A percentile compares a stretch with the other conserved stretches of the same genome.
These are phyloP conservation scores for Gallinago undulata DNA, from an alignment of 2,113 vertebrate genomes.

Conservation along the genomic window DNA sequence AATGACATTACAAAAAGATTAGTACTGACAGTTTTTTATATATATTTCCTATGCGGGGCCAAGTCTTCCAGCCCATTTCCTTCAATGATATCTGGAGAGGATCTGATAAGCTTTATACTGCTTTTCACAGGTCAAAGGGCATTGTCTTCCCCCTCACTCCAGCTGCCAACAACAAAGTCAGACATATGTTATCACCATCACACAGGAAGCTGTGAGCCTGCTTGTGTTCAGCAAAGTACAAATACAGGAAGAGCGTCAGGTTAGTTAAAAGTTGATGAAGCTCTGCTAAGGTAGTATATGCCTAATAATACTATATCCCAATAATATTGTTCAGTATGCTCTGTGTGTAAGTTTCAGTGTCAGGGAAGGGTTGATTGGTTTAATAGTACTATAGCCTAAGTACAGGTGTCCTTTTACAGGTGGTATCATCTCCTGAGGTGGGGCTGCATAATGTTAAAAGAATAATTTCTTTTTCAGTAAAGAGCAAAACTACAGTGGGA, in stretches of 20 bases:
- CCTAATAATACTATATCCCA: background rate
- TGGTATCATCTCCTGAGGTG: background rate
- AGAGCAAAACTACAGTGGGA: background rate
- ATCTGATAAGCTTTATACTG: slow-evolving; percentile 80
- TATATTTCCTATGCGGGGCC: slow-evolving; percentile 72
- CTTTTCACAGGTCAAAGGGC: slow-evolving; percentile 74
- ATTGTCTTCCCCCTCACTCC: slow-evolving; percentile 69
- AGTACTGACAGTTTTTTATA: slow-evolving; percentile 73
- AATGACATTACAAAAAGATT: slow-evolving; percentile 22
- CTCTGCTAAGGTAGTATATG: slow-evolving; percentile 25
- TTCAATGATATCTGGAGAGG: slow-evolving; percentile 76
- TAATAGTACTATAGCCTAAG: background rate
- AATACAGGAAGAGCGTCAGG: slow-evolving; percentile 79
- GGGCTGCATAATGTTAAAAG: background rate
- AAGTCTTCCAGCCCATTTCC: slow-evolving; percentile 73
- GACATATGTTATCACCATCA: slow-evolving; percentile 68
- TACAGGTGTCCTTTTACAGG: background rate
- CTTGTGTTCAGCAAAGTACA: slow-evolving; percentile 72
- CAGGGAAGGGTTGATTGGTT: background rate
- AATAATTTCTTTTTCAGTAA: background rate
- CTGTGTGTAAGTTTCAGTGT: background rate
- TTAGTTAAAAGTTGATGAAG: slow-evolving; percentile 60
- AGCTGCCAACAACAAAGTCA: slow-evolving; percentile 69
- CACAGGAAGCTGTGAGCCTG: slow-evolving; percentile 66
- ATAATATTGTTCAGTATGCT: background rate